Evolutionary conservation across 2,797 vertebrate species (phyloP).

Genomic region (Amblyopsis hoosieri): DNA sequence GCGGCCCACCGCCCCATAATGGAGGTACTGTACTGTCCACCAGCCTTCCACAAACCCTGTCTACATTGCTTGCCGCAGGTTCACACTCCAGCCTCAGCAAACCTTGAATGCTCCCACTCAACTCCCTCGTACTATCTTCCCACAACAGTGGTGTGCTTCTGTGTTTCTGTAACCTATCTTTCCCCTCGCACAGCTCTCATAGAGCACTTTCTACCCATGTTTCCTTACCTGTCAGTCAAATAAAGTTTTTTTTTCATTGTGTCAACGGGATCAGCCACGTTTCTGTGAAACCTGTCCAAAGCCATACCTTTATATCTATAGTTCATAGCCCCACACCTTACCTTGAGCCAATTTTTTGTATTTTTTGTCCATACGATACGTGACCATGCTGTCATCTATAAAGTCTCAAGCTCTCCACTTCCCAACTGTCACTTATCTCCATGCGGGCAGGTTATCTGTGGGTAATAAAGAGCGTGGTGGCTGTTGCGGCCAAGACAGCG

Average conservation of each 20-base stretch:
- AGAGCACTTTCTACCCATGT: conserved; percentile 29
- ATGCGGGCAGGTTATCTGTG: conserved; percentile 67
- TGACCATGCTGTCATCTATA: conserved; percentile 67
- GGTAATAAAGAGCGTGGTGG: conserved; percentile 69
- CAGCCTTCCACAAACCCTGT: background rate
- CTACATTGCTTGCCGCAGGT: conserved; percentile 32
- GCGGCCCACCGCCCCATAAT: conserved; percentile 88
- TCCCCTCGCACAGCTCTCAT: conserved; percentile 20
- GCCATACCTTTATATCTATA: conserved; percentile 49
- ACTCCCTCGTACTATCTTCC: conserved; percentile 52
- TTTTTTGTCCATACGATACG: conserved; percentile 54
- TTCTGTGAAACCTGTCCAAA: conserved; percentile 31
- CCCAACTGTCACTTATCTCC: conserved; percentile 47
- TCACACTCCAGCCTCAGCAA: conserved; percentile 48
- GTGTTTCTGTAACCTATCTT: conserved; percentile 45
- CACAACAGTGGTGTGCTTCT: conserved; percentile 31
- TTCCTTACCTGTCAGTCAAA: conserved; percentile 48
- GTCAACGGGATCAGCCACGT: conserved; percentile 31
- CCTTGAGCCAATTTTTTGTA: conserved; percentile 55
- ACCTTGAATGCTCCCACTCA: conserved; percentile 53
- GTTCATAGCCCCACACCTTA: conserved; percentile 58
- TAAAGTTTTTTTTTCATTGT: conserved; percentile 18
- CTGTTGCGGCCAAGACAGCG: conserved; percentile 45
- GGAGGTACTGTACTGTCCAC: conserved; percentile 80
- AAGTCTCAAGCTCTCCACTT: conserved; percentile 57